phyloP scores from a whole-genome alignment of 2,113 vertebrate species.

The Neoarius graeffei region DNA sequence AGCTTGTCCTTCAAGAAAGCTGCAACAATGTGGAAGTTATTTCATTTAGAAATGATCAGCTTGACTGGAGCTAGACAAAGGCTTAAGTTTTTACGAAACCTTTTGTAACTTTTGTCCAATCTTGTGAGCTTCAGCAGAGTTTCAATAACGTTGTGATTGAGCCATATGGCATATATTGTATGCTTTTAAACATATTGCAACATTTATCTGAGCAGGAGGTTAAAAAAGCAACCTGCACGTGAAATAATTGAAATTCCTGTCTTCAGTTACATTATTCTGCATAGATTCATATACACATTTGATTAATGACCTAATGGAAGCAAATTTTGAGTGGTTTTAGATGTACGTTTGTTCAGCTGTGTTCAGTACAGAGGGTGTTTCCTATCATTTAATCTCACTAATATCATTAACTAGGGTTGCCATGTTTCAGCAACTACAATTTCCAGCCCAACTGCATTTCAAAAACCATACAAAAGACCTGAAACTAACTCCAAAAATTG shows the following conservation, averaged over 20 bases:
- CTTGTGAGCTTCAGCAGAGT: background rate
- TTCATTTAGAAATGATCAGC: background rate
- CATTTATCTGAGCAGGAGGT: background rate
- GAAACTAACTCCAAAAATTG: background rate
- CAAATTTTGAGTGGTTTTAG: background rate
- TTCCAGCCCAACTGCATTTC: background rate
- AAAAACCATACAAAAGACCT: background rate
- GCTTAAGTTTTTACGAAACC: background rate
- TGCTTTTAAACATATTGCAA: background rate
- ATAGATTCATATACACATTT: background rate
- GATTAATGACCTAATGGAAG: no score
- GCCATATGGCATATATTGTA: background rate
- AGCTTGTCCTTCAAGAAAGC: background rate
- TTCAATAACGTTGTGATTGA: background rate
- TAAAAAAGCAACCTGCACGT: background rate
- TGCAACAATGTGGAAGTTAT: background rate
- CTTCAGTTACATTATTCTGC: background rate
- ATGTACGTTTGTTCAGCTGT: background rate
- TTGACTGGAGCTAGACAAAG: background rate
- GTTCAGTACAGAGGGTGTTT: background rate
- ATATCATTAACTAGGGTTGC: background rate
- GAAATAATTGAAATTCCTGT: background rate
- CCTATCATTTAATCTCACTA: background rate
- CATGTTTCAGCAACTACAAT: background rate
- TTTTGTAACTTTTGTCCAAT: background rate